Percentiles rank a stretch among this genome's conserved stretches.
phyloP scores from a whole-genome alignment of 2,113 vertebrate species.

The Pterocles gutturalis region DNA sequence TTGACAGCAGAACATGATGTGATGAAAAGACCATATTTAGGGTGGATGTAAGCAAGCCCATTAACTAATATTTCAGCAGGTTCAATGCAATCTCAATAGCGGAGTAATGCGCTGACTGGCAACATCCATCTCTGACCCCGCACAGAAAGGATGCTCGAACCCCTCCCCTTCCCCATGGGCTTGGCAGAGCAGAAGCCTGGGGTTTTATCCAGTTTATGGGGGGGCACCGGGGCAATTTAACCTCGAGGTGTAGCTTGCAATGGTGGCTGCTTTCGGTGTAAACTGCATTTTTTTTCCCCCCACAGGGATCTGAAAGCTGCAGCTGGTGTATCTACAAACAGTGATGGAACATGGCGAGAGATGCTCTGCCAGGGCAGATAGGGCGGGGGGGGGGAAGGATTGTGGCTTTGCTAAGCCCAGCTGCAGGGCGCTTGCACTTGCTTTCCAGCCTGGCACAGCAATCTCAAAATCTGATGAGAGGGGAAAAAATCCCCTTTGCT shows the following conservation, averaged over 20 bases:
- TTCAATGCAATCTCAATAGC: background rate
- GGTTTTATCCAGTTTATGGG: background rate
- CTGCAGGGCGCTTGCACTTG: rapidly evolving
- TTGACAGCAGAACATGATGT: conserved; percentile 36
- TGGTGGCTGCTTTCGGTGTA: background rate
- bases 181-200: background rate
- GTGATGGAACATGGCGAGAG: no score
- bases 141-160: background rate
- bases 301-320: background rate
- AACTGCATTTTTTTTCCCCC: background rate
- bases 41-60: conserved; percentile 30
- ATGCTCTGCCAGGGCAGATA: no score
- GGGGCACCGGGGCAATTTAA: background rate
- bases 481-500: background rate
- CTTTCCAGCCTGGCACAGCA: background rate
- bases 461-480: background rate
- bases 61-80: conserved; percentile 57
- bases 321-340: background rate
- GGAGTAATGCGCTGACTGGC: background rate
- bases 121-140: background rate
- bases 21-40: conserved; percentile 37
- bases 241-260: background rate
- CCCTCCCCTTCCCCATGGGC: background rate
- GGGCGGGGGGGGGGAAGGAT: no score
- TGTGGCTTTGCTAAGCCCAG: background rate